phyloP scores from a whole-genome alignment of 2,113 vertebrate genomes.

The Hemichromis elongatus region DNA sequence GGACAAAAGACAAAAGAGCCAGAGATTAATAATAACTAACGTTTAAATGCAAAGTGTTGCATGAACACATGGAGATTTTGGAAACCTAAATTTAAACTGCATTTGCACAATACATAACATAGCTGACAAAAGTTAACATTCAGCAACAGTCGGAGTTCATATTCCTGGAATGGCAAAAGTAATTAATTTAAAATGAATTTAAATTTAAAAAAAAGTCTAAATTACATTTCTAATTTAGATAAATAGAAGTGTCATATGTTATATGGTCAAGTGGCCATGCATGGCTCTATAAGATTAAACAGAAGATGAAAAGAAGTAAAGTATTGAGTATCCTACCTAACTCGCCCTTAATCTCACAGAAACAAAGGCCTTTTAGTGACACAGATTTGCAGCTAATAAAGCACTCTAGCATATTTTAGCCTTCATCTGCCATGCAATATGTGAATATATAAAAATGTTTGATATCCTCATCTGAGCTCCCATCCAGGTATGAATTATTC shows the following conservation, averaged over 20 bases:
- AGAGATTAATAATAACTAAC: not conserved
- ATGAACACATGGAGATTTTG: not conserved
- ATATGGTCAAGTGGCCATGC: not conserved
- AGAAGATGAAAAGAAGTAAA: not conserved
- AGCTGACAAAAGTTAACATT: not conserved
- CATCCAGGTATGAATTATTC: conserved; percentile 71
- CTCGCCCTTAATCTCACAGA: not conserved
- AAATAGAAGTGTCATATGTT: not conserved
- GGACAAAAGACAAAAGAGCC: not conserved
- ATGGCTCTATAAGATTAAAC: accelerated
- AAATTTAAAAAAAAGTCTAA: not conserved
- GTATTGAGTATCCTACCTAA: not conserved
- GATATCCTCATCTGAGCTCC: conserved; percentile 61
- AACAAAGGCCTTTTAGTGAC: conserved; percentile 49
- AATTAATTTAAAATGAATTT: not conserved
- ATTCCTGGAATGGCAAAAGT: not conserved
- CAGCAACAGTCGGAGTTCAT: not conserved
- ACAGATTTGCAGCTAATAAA: conserved; percentile 53
- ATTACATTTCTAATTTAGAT: not conserved
- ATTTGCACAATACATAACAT: not conserved
- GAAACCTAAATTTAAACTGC: not conserved
- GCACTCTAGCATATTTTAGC: conserved; percentile 40
- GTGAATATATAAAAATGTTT: conserved; percentile 70
- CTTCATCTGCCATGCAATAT: conserved; percentile 51
- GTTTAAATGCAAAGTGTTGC: not conserved